Percentiles rank a stretch among this genome's conserved stretches.
These are phyloP conservation scores for Onychomys torridus DNA, from an alignment of 2,797 vertebrate genomes.

Conservation along the genomic window DNA sequence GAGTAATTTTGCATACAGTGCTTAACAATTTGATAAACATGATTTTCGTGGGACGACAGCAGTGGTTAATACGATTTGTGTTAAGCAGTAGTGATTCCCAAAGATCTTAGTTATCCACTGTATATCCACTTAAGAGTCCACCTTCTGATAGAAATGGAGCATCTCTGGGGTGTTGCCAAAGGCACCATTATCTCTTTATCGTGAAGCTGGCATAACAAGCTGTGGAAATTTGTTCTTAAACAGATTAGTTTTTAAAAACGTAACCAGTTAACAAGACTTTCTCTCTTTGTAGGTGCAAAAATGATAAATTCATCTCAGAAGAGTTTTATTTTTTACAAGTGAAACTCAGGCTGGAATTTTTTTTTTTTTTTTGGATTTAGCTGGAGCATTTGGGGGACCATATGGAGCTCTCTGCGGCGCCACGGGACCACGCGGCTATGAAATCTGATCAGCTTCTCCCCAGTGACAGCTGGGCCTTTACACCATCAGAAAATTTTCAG, in stretches of 20 bases:
- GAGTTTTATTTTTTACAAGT: slow-evolving; percentile 88
- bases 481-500: slow-evolving; percentile 99
- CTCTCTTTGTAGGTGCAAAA: slow-evolving; percentile 42
- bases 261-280: slow-evolving; percentile 75
- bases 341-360: slow-evolving; percentile 86
- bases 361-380: slow-evolving; percentile 92
- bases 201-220: slow-evolving; percentile 51
- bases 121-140: slow-evolving; percentile 80
- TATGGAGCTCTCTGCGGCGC: slow-evolving; percentile 98
- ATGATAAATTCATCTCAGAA: slow-evolving; percentile 79
- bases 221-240: slow-evolving; percentile 23
- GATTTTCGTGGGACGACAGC: slow-evolving; percentile 80
- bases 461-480: slow-evolving; percentile 99
- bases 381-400: slow-evolving; percentile 99
- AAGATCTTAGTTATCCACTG: slow-evolving; percentile 85
- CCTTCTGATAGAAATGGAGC: slow-evolving; percentile 75
- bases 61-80: slow-evolving; percentile 82
- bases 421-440: slow-evolving; percentile 98
- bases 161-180: slow-evolving; percentile 62
- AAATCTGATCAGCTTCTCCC: slow-evolving; percentile 99
- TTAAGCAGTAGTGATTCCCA: not conserved
- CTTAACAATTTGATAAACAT: slow-evolving; percentile 87
- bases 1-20: slow-evolving; percentile 83
- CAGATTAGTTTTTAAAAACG: slow-evolving; percentile 61
- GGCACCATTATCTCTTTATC: slow-evolving; percentile 43